Evolutionary conservation across 2,888 invertebrate genomes (phyloP).

Genomic region (Drosophila atroscutellata): DNA sequence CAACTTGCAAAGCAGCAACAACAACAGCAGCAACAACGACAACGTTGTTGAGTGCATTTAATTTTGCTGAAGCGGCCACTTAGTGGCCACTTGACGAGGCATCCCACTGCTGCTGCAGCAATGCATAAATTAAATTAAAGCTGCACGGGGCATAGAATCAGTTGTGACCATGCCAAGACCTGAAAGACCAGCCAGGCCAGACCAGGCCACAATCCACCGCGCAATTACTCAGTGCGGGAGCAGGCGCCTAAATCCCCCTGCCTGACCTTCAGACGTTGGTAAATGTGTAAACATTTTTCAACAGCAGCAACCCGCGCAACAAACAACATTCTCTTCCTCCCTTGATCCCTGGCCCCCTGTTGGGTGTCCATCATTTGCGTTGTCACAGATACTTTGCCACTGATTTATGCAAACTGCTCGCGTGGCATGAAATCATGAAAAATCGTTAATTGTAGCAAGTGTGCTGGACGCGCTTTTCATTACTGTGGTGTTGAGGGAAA

Average conservation of each 20-base stretch:
- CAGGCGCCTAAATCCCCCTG: slow-evolving; percentile 61
- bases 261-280: slow-evolving; percentile 76
- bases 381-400: slow-evolving; percentile 78
- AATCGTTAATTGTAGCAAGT: slow-evolving; percentile 76
- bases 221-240: slow-evolving; percentile 71
- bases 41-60: slow-evolving; percentile 66
- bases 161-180: slow-evolving; percentile 37
- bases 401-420: slow-evolving; percentile 76
- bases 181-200: background rate
- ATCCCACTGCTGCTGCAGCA: slow-evolving; percentile 24
- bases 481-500: slow-evolving; percentile 29
- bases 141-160: slow-evolving; percentile 48
- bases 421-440: slow-evolving; percentile 66
- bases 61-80: slow-evolving; percentile 76
- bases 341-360: background rate
- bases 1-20: slow-evolving; percentile 32
- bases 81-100: slow-evolving; percentile 56
- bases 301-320: slow-evolving; percentile 16
- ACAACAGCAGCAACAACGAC: slow-evolving; percentile 42
- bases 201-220: slow-evolving; percentile 29
- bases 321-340: slow-evolving; percentile 5
- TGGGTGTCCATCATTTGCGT: slow-evolving; percentile 34
- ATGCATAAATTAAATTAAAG: slow-evolving; percentile 77
- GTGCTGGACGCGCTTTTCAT: slow-evolving; percentile 62
- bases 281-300: slow-evolving; percentile 80